Evolutionary conservation across 2,113 vertebrate genomes (phyloP).

Genomic region (Lagopus leucura): DNA sequence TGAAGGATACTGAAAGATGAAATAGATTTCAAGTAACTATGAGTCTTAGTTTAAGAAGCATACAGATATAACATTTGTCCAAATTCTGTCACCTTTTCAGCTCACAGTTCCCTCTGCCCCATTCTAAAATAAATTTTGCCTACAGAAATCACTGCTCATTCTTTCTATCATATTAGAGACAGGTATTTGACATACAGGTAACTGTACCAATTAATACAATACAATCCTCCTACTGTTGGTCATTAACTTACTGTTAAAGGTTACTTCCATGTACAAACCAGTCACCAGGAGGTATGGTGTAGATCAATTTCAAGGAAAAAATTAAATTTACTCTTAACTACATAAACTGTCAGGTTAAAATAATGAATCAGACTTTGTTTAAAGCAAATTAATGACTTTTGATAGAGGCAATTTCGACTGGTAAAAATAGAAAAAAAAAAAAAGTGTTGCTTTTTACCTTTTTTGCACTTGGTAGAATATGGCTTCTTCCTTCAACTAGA

Average conservation of each 20-base stretch:
- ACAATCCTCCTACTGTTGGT: not conserved
- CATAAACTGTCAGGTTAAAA: not conserved
- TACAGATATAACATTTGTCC: not conserved
- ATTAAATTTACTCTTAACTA: not conserved
- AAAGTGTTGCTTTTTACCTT: conserved; percentile 79
- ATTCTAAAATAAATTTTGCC: not conserved
- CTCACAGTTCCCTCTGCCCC: not conserved
- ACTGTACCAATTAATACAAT: not conserved
- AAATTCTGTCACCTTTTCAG: not conserved
- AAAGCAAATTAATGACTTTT: not conserved
- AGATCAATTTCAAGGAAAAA: not conserved
- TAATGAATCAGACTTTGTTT: not conserved
- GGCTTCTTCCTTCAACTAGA: conserved; percentile 74
- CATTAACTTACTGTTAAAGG: not conserved
- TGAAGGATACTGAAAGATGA: not conserved
- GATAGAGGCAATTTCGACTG: not conserved
- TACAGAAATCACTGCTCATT: not conserved
- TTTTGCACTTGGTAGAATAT: conserved; percentile 65
- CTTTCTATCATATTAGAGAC: not conserved
- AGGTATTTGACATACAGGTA: not conserved
- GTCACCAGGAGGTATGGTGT: not conserved
- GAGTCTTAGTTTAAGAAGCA: not conserved
- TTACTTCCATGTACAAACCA: not conserved
- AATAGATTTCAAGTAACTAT: not conserved
- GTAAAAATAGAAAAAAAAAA: not conserved